Percentiles rank a stretch among this genome's conserved stretches.
Evolutionary conservation across 2,888 invertebrate genomes (phyloP).

Genomic region (Allygus modestus): DNA sequence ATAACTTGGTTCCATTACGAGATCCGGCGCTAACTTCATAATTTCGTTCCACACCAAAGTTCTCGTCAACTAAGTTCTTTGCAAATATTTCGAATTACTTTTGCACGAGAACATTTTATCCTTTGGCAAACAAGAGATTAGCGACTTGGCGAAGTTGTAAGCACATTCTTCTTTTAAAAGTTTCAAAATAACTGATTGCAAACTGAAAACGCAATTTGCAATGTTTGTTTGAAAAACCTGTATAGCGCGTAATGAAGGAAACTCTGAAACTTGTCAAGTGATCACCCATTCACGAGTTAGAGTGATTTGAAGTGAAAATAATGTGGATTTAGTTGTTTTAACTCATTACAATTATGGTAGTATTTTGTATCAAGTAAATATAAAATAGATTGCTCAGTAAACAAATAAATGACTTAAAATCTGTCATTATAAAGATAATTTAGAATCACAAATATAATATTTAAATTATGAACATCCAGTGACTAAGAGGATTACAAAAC

Average conservation of each 20-base stretch:
- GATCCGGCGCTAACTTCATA: constrained; percentile 51
- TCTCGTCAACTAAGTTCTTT: constrained; percentile 58
- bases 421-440: too few species aligned
- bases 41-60: constrained; percentile 52
- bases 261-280: neutral
- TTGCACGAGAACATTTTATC: constrained; percentile 56
- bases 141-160: constrained; percentile 39
- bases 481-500: too few species aligned
- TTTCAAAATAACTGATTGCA: constrained; percentile 38
- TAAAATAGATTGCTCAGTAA: too few species aligned
- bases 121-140: constrained; percentile 49
- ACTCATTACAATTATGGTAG: too few species aligned
- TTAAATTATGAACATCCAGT: too few species aligned
- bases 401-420: too few species aligned
- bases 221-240: neutral
- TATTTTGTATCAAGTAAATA: too few species aligned
- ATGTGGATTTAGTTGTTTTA: too few species aligned
- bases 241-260: neutral
- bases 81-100: constrained; percentile 59
- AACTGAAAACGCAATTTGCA: constrained; percentile 15
- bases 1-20: constrained; percentile 41
- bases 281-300: too few species aligned
- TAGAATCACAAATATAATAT: too few species aligned
- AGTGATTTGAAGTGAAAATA: too few species aligned
- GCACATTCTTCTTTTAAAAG: constrained; percentile 48